A percentile compares a stretch with the other conserved stretches of the same genome.
Conservation (phyloP, 2,113 vertebrate genomes). For the Astur gentilis region DNA sequence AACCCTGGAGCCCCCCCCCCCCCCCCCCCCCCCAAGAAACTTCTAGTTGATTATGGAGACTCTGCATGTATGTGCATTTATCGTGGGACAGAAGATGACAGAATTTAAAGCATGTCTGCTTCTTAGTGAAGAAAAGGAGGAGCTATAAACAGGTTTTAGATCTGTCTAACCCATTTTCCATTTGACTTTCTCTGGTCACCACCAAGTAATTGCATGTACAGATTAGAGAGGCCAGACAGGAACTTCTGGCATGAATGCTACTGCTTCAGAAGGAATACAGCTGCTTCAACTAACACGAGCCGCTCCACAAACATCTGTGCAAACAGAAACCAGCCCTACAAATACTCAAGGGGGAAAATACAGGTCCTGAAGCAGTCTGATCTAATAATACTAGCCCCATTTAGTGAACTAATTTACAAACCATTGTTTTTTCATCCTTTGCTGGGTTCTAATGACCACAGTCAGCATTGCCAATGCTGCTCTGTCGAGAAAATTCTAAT, state of each 20-base stretch:
- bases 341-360: background rate
- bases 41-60: background rate
- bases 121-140: background rate
- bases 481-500: background rate
- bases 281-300: background rate
- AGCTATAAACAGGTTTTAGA: background rate
- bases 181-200: background rate
- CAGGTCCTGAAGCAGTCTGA: background rate
- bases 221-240: background rate
- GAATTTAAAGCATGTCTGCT: background rate
- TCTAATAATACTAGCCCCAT: background rate
- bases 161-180: background rate
- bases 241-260: background rate
- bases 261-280: background rate
- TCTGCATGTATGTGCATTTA: background rate
- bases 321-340: background rate
- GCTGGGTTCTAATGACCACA: background rate
- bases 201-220: background rate
- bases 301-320: background rate
- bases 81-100: rapidly evolving
- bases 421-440: background rate
- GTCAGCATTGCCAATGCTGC: background rate
- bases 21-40: background rate
- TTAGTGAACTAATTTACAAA: background rate
- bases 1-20: background rate